These are phyloP conservation scores for Sarcophaga variegata DNA, from an alignment of 2,888 invertebrate genomes.

Conservation along the genomic window DNA sequence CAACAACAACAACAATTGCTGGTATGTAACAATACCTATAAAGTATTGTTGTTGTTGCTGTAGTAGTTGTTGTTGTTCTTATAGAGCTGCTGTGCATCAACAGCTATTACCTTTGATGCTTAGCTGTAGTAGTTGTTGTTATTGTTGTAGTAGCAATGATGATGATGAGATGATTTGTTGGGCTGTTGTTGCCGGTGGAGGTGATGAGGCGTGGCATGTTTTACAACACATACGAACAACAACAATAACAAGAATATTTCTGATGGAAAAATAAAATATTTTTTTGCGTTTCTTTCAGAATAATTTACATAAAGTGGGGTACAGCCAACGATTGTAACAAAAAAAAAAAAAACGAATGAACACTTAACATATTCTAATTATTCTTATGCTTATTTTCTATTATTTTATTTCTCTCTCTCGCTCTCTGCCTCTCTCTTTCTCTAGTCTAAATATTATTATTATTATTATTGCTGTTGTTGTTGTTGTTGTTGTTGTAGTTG, in stretches of 20 bases:
- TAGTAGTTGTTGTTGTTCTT: slow-evolving; percentile 4
- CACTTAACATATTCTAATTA: slow-evolving; percentile 81
- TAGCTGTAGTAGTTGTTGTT: slow-evolving; percentile 40
- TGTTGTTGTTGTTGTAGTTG: slow-evolving; percentile 39
- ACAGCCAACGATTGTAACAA: slow-evolving; percentile 64
- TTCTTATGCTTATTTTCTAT: slow-evolving; percentile 79
- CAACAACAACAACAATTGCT: slow-evolving; percentile 30
- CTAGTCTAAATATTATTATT: slow-evolving; percentile 60
- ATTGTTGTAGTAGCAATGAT: slow-evolving; percentile 45
- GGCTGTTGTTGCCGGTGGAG: slow-evolving; percentile 42
- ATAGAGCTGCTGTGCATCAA: background rate
- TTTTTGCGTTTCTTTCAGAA: background rate
- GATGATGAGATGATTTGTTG: slow-evolving; percentile 51
- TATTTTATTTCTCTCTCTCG: slow-evolving; percentile 67
- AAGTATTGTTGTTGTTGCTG: background rate
- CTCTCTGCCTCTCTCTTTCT: slow-evolving; percentile 25
- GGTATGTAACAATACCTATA: slow-evolving; percentile 6
- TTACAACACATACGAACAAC: background rate
- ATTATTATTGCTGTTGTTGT: slow-evolving; percentile 37
- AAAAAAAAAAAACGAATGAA: slow-evolving; percentile 59
- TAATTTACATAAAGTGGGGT: slow-evolving; percentile 72
- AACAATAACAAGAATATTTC: background rate
- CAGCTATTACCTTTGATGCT: slow-evolving; percentile 61
- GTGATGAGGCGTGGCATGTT: slow-evolving; percentile 69
- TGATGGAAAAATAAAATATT: no score